phyloP scores from a whole-genome alignment of 2,113 vertebrate genomes.

The Actinemys pallida region DNA sequence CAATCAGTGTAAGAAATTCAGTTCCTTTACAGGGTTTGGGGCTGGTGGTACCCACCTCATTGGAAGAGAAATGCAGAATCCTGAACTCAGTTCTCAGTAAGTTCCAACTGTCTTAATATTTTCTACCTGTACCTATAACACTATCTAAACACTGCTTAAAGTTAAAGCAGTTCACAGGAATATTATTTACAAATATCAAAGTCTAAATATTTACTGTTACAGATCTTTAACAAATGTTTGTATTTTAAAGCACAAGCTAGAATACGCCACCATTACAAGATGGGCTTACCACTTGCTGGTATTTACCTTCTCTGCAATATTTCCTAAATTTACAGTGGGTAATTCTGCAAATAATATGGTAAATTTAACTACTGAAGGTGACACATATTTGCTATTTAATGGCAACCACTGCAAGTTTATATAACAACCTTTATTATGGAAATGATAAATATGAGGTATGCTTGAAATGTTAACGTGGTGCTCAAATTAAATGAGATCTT shows the following conservation, averaged over 20 bases:
- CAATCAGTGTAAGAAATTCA: background rate
- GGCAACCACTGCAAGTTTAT: background rate
- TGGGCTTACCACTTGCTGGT: background rate
- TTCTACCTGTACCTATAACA: background rate
- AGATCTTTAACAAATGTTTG: background rate
- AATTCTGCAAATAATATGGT: background rate
- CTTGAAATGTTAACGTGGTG: background rate
- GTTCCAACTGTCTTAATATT: background rate
- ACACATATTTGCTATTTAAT: background rate
- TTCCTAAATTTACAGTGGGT: background rate
- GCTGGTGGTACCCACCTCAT: background rate
- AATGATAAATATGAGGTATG: background rate
- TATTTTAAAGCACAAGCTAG: background rate
- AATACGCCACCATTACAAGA: background rate
- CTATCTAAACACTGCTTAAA: background rate
- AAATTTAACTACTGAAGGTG: background rate
- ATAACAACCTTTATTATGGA: background rate
- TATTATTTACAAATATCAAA: background rate
- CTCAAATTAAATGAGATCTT: background rate
- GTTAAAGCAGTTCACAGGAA: background rate
- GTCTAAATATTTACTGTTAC: background rate
- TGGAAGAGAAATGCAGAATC: background rate
- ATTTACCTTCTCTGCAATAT: background rate
- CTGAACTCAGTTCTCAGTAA: background rate
- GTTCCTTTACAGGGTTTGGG: background rate